Percentiles rank a stretch among this genome's conserved stretches.
Evolutionary conservation across 2,797 vertebrate species (phyloP).

Genomic region (Esox masquinongy): DNA sequence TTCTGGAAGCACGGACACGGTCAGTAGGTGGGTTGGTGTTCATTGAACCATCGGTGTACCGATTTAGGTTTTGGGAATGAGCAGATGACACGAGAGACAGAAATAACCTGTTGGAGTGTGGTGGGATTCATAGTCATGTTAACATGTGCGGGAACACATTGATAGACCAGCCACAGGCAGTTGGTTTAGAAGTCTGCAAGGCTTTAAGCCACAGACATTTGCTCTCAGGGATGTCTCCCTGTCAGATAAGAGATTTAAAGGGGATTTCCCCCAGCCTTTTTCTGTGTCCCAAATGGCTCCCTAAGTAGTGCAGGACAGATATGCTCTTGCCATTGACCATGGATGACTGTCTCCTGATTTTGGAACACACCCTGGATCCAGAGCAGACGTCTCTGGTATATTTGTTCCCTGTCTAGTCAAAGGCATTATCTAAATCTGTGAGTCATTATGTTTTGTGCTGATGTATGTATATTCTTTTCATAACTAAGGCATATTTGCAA

Average conservation of each 20-base stretch:
- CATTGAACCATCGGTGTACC: not conserved
- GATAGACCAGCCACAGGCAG: not conserved
- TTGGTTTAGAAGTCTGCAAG: too few species aligned
- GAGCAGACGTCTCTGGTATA: conserved; percentile 20
- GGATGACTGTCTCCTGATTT: conserved; percentile 4
- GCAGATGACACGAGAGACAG: not conserved
- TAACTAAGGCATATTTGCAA: too few species aligned
- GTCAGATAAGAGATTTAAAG: not conserved
- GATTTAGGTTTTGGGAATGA: not conserved
- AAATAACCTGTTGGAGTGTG: not conserved
- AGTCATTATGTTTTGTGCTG: not conserved
- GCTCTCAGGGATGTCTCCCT: not conserved
- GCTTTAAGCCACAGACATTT: not conserved
- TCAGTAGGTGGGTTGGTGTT: not conserved
- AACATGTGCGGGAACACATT: not conserved
- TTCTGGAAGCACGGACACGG: not conserved
- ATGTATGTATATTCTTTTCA: too few species aligned
- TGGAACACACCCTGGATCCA: conserved; percentile 28
- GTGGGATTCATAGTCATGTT: not conserved
- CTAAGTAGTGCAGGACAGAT: not conserved
- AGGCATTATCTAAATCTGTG: not conserved
- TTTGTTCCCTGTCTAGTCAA: conserved; percentile 8
- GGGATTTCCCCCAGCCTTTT: not conserved
- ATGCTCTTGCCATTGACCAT: not conserved
- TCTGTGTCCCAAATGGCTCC: not conserved